These are phyloP conservation scores for Drosophila carrolli DNA, from an alignment of 1,140 invertebrate species.

Conservation along the genomic window DNA sequence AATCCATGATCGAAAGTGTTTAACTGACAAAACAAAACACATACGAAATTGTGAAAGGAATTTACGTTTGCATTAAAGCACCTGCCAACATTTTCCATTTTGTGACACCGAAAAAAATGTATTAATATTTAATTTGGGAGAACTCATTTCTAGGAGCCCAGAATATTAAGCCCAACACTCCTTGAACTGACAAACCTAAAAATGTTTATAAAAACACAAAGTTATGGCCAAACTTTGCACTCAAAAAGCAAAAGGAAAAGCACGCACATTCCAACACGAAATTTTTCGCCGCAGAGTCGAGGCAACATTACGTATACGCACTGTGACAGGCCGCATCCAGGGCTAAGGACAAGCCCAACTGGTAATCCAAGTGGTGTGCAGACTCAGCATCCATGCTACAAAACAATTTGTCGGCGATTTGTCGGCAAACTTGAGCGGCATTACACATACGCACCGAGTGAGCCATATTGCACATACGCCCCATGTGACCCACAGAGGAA, in stretches of 20 bases:
- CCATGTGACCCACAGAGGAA: slow-evolving; percentile 34
- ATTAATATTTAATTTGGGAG: neutral
- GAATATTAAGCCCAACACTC: neutral
- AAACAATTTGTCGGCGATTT: slow-evolving; percentile 75
- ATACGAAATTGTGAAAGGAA: too few species aligned
- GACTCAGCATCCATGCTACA: slow-evolving; percentile 35
- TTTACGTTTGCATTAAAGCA: neutral
- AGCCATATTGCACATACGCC: slow-evolving; percentile 45
- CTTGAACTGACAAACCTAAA: slow-evolving; percentile 3
- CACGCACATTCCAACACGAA: slow-evolving; percentile 4
- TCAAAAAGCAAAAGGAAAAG: neutral
- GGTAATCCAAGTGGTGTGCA: slow-evolving; percentile 64
- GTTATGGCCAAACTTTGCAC: slow-evolving; percentile 23
- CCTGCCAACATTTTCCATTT: neutral
- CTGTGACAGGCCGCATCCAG: slow-evolving; percentile 3
- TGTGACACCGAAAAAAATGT: neutral
- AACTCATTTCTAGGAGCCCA: neutral
- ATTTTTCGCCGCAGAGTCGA: slow-evolving; percentile 7
- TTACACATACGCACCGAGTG: neutral
- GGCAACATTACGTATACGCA: slow-evolving; percentile 48
- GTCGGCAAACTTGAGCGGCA: slow-evolving; percentile 10
- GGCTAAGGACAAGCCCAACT: slow-evolving; percentile 35
- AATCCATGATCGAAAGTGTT: too few species aligned
- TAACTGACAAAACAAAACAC: too few species aligned
- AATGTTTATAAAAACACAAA: slow-evolving; percentile 16